A percentile compares a stretch with the other conserved stretches of the same genome.
Evolutionary conservation across 92 coral and sea anemone species (phyloP).

Genomic region (Heteractis magnifica): DNA sequence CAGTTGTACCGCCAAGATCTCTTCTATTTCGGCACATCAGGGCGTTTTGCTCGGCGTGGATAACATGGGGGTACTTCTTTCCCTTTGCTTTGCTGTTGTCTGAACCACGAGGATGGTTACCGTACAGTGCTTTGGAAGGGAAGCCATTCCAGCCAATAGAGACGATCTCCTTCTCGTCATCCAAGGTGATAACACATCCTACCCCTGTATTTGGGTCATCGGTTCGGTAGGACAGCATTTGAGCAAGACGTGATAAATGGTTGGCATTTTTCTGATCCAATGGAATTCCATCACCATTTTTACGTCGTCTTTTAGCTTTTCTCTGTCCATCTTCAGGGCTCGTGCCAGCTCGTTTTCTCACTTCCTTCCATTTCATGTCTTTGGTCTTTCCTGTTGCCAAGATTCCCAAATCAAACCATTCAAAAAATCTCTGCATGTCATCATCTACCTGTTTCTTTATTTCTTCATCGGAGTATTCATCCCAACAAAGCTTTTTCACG

Average conservation of each 20-base stretch:
- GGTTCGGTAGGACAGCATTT: constrained; percentile 37
- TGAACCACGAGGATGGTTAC: constrained; percentile 32
- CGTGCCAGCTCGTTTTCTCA: background rate
- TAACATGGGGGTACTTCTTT: constrained; percentile 39
- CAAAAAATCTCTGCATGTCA: constrained; percentile 1
- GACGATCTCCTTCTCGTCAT: background rate
- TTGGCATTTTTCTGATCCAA: constrained; percentile 5
- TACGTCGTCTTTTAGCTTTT: background rate
- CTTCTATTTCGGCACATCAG: constrained; percentile 33
- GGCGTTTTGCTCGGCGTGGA: constrained; percentile 64
- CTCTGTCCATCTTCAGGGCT: background rate
- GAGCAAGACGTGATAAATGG: constrained; percentile 36
- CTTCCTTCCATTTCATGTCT: background rate
- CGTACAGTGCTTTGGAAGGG: constrained; percentile 41
- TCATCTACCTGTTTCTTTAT: background rate
- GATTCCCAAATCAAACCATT: constrained; percentile 15
- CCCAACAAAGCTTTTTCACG: background rate
- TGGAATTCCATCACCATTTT: no score
- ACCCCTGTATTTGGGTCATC: constrained; percentile 51
- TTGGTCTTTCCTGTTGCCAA: background rate
- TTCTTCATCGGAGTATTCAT: background rate
- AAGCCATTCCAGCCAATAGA: constrained; percentile 44
- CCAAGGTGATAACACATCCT: constrained; percentile 18
- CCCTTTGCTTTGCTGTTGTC: background rate
- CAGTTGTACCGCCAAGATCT: constrained; percentile 17